These are phyloP conservation scores for Trichopria drosophilae DNA, from an alignment of 2,888 invertebrate genomes.

Conservation along the genomic window DNA sequence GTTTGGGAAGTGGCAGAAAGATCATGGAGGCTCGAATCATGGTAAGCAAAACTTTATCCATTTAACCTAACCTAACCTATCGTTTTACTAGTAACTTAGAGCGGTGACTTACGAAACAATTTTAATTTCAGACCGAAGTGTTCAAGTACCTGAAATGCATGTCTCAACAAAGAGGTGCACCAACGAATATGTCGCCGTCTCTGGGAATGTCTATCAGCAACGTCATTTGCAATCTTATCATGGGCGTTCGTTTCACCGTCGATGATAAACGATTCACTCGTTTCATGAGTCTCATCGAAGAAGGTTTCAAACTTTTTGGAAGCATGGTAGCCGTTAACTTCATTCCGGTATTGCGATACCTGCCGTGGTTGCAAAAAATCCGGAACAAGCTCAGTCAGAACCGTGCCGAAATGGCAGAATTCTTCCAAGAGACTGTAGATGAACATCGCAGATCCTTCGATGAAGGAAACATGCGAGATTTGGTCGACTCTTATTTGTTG, in stretches of 20 bases:
- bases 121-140: constrained; percentile 66
- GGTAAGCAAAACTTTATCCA: constrained; percentile 61
- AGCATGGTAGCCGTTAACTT: constrained; percentile 82
- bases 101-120: background rate
- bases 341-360: constrained; percentile 73
- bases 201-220: constrained; percentile 84
- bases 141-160: constrained; percentile 71
- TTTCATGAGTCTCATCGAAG: constrained; percentile 85
- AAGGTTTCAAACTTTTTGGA: constrained; percentile 86
- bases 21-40: constrained; percentile 84
- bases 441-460: constrained; percentile 79
- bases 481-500: constrained; percentile 82
- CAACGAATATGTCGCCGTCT: constrained; percentile 74
- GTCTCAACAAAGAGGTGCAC: constrained; percentile 66
- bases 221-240: constrained; percentile 87
- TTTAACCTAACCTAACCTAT: background rate
- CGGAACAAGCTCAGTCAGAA: constrained; percentile 67
- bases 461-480: constrained; percentile 74
- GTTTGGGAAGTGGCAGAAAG: constrained; percentile 77
- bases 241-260: constrained; percentile 82
- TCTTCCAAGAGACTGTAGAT: constrained; percentile 82
- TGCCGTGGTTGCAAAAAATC: constrained; percentile 62
- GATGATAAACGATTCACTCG: constrained; percentile 77
- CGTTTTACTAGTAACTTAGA: too few species aligned
- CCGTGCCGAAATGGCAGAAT: constrained; percentile 81